Percentiles rank a stretch among this genome's conserved stretches.
Evolutionary conservation across 2,888 invertebrate species (phyloP).

Genomic region (Aleiodes alternator): DNA sequence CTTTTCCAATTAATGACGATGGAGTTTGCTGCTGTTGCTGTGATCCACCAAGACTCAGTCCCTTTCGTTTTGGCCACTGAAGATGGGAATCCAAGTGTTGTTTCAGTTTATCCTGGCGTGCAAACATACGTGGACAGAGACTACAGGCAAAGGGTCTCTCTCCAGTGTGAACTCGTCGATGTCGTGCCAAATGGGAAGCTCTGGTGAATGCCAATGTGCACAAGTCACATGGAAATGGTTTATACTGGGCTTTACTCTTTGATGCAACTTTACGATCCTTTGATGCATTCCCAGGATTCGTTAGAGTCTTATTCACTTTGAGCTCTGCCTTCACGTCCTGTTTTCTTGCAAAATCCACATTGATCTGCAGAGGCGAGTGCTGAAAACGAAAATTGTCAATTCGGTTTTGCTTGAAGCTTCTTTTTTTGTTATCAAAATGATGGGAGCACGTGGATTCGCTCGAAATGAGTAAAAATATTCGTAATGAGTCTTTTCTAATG

Average conservation of each 20-base stretch:
- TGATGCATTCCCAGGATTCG: constrained; percentile 43
- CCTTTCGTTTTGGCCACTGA: constrained; percentile 67
- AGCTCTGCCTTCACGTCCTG: constrained; percentile 27
- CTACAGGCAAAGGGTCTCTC: constrained; percentile 83
- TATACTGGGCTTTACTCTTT: constrained; percentile 67
- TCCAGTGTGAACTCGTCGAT: constrained; percentile 84
- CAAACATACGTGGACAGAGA: constrained; percentile 83
- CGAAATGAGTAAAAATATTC: no score
- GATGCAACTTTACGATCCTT: constrained; percentile 46
- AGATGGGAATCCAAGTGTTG: constrained; percentile 77
- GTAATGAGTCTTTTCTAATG: no score
- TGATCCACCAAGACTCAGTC: constrained; percentile 41
- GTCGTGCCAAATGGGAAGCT: constrained; percentile 83
- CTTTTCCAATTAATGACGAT: constrained; percentile 58
- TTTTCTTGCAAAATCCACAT: constrained; percentile 54
- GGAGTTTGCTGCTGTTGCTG: constrained; percentile 29
- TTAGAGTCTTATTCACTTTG: not conserved
- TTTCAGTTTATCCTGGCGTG: constrained; percentile 84
- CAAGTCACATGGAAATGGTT: constrained; percentile 71
- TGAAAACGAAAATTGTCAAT: constrained; percentile 43
- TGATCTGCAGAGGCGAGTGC: constrained; percentile 61
- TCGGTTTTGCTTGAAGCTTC: not conserved
- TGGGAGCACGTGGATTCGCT: no score
- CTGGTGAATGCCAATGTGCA: constrained; percentile 78
- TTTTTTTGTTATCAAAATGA: no score